Evolutionary conservation across 2,888 invertebrate species (phyloP), one percentile per base, ranked within the genome.

Genomic region (Ectemnius cavifrons): DNA sequence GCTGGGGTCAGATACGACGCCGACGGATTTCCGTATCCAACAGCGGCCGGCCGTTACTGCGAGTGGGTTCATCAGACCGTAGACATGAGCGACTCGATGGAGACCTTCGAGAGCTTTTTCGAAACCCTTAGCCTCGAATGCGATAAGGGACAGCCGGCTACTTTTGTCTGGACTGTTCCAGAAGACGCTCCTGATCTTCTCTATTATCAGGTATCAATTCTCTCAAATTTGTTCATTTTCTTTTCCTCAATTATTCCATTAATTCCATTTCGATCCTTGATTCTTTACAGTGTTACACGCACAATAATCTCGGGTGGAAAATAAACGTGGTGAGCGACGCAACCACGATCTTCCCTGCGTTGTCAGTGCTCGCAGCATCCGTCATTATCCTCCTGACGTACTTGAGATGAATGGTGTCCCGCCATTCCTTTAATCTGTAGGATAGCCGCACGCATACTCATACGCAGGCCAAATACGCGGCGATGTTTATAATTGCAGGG

Each of bases 151-250:
- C 95, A 95, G 71, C 94, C 97, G 0, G 96, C 94, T 0, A 92
- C 93, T 71, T 93, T 97, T 66, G 94, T 95, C 89, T 98, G 97
- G 97, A 97, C 96, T 0, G 97, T 98, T 47, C 94, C 95, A 0
- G 92, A 94, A 82, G 95, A 97, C 89, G 96, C 97, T 0, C 98
- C 98, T 0, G 95, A 97, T 91, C 87, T 94, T 67, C 92, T 97
- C 0, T 98, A 97, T 88, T 98, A 98, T 91, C 98, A 98, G 95
- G 98, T 97, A 91, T n/a, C n/a, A n/a, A n/a, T n/a, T n/a, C n/a
- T n/a, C n/a, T n/a, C n/a, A n/a, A n/a, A n/a, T n/a, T n/a, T n/a
- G n/a, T n/a, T n/a, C 23, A 23, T 2, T 23, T 3, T 2, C 0
- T 23, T 23, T 23, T 23, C 23, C 6, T 8, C 18, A 18, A 14